Conservation (phyloP, 2,113 vertebrate genomes). For the Mastomys coucha region DNA sequence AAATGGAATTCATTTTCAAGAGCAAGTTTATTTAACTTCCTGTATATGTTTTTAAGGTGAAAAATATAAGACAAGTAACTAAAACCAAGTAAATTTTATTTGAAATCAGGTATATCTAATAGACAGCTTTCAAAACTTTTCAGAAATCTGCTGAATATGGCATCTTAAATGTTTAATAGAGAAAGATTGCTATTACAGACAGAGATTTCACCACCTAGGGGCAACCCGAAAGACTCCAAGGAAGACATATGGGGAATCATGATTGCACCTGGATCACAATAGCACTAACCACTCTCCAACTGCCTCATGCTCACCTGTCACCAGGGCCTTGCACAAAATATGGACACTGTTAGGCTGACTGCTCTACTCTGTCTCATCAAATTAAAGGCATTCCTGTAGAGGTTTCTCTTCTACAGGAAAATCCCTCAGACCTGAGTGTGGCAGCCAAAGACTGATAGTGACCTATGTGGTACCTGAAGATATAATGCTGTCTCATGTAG, state of each 20-base stretch:
- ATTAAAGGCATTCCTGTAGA: neutral
- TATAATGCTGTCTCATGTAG: neutral
- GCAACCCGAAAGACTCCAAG: neutral
- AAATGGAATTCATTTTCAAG: neutral
- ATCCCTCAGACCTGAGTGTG: neutral
- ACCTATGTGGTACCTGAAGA: neutral
- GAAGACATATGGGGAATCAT: neutral
- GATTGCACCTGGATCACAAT: neutral
- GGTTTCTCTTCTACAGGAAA: neutral
- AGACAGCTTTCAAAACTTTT: neutral
- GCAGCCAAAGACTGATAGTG: neutral
- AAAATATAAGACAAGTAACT: neutral
- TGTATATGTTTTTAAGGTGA: neutral
- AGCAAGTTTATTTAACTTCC: neutral
- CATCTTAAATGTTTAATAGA: neutral
- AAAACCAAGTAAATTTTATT: neutral
- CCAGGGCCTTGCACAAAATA: neutral
- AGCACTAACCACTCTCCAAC: neutral
- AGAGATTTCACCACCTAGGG: neutral
- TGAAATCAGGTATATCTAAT: neutral
- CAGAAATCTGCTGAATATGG: neutral
- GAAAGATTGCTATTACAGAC: neutral
- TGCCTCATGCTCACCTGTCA: neutral
- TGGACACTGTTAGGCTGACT: neutral
- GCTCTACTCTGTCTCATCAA: neutral